Evolutionary conservation across 1,140 invertebrate species (phyloP), one percentile per base, ranked within the genome.

Genomic region (Platorchestia sp.): DNA sequence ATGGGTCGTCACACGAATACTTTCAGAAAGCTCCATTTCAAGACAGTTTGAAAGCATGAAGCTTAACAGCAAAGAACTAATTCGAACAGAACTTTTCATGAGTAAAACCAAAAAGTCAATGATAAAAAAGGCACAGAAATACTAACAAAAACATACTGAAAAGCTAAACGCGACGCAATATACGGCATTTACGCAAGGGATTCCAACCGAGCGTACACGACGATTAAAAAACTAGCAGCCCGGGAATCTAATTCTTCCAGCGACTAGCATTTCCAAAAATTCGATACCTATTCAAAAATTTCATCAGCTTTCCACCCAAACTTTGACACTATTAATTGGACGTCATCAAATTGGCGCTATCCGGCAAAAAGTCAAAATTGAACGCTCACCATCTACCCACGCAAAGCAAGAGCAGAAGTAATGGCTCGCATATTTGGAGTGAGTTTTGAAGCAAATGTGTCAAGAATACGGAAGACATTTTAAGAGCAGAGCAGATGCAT

Each of bases 401-500:
- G 59, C 59, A 22, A 75, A 75, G 7, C 10, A 75, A 75, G 14
- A 75, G 3, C 1, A 75, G 36, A 75, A 75, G 59, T 22, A 75
- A 75, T 51, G 19, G 6, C 59, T 75, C 59, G 36, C 59, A 75
- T 10, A 75, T 75, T 75, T 75, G 59, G 36, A 27, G 36, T 27
- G 14, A 75, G 59, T 75, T 75, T 75, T 75, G 14, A 36, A 22
- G 59, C 14, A 27, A 51, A 7, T 27, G 10, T 75, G 36, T 75
- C 27, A 36, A 75, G 59, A 75, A 10, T 36, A 75, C 59, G 27
- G 59, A 10, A 27, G 59, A 75, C 36, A 75, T 75, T 75, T 75
- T 36, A 75, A 75, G 59, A 75, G 59, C 59, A 47, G 43, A 93
- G 91, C 44, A 93, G 91, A 93, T 45, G 91, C 91, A 93, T 93